Conservation (phyloP, 2,888 invertebrate genomes). For the Schrankia costaestrigalis region DNA sequence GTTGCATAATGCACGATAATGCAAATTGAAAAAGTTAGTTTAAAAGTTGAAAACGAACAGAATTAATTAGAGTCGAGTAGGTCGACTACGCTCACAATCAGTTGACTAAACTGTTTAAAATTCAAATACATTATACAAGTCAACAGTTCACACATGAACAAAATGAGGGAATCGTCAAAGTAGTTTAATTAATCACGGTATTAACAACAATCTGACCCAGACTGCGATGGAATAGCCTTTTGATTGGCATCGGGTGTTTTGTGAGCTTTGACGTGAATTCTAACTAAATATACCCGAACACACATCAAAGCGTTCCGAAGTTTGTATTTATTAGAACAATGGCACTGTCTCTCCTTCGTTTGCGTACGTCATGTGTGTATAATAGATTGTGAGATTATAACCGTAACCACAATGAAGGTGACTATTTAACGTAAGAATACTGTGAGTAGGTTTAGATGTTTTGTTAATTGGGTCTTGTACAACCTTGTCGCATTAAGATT, state of each 20-base stretch:
- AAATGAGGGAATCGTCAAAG: slow-evolving; percentile 31
- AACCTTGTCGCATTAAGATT: too few relatives aligned
- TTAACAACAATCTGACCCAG: slow-evolving; percentile 20
- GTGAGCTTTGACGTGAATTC: slow-evolving; percentile 1
- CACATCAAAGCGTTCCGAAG: slow-evolving; percentile 16
- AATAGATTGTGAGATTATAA: slow-evolving; percentile 21
- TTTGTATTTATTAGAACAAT: too few relatives aligned
- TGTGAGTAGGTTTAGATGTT: too few relatives aligned
- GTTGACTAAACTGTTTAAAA: slow-evolving; percentile 29
- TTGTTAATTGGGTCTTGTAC: too few relatives aligned
- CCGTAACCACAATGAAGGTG: slow-evolving; percentile 15
- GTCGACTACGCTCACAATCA: slow-evolving; percentile 24
- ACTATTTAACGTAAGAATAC: too few relatives aligned
- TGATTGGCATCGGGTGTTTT: slow-evolving; percentile 19
- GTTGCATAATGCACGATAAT: slow-evolving; percentile 39
- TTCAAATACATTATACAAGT: slow-evolving; percentile 29
- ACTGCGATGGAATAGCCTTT: slow-evolving; percentile 26
- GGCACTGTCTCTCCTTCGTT: slow-evolving; percentile 6
- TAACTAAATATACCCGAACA: neutral
- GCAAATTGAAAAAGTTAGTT: slow-evolving; percentile 60
- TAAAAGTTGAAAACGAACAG: slow-evolving; percentile 42
- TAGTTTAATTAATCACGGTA: slow-evolving; percentile 35
- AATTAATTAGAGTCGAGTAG: slow-evolving; percentile 47
- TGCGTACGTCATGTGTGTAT: slow-evolving; percentile 14
- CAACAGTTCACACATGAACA: slow-evolving; percentile 10